Percentiles rank a stretch among this genome's conserved stretches.
These are phyloP conservation scores for Pangasianodon gigas DNA, from an alignment of 2,113 vertebrate species.

Conservation along the genomic window DNA sequence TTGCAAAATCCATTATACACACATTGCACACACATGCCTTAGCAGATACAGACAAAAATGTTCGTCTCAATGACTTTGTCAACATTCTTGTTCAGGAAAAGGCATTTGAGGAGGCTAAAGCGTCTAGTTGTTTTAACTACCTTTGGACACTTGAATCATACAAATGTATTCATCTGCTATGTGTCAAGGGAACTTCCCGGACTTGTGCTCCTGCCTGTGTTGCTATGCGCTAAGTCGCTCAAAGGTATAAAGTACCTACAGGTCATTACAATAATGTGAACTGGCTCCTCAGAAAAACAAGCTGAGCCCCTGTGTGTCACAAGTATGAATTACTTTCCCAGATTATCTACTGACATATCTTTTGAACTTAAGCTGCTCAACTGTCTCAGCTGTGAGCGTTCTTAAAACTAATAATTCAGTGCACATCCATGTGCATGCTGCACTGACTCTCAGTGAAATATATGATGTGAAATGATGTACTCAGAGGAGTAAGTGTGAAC, in stretches of 20 bases:
- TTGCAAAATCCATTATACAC: neutral
- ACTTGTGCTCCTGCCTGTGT: neutral
- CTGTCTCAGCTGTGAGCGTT: neutral
- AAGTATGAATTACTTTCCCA: neutral
- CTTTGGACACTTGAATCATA: neutral
- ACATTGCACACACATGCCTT: neutral
- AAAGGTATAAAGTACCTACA: neutral
- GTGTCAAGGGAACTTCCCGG: neutral
- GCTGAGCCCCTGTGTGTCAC: neutral
- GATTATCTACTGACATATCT: neutral
- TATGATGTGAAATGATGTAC: neutral
- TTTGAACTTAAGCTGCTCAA: neutral
- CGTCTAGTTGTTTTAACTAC: neutral
- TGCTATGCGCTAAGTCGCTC: neutral
- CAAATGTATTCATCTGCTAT: neutral
- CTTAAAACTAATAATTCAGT: neutral
- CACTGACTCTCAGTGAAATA: neutral
- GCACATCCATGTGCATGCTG: neutral
- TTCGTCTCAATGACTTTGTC: neutral
- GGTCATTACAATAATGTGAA: neutral
- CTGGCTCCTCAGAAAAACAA: neutral
- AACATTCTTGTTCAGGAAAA: neutral
- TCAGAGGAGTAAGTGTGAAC: slow-evolving; percentile 46
- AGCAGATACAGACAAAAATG: neutral
- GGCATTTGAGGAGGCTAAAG: neutral